Conservation (phyloP, 1,140 invertebrate species). For the Chymomyza costata region DNA sequence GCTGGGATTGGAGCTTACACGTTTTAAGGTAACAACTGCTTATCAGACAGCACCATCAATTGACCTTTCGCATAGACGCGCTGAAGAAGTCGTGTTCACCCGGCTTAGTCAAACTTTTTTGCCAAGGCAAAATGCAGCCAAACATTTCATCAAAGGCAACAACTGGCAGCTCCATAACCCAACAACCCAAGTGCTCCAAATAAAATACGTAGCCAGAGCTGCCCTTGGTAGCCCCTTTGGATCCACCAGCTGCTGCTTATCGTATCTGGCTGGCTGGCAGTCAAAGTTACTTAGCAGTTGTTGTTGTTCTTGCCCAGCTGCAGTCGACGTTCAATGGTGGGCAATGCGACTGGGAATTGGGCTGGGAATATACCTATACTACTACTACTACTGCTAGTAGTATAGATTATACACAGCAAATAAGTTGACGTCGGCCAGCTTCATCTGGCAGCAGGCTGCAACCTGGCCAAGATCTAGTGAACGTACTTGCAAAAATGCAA, state of each 20-base stretch:
- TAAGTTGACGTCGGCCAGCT: no score
- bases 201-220: slow-evolving; percentile 45
- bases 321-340: slow-evolving; percentile 34
- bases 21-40: slow-evolving; percentile 66
- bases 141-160: slow-evolving; percentile 53
- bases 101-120: no score
- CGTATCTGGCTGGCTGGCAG: background rate
- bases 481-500: slow-evolving; percentile 46
- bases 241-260: no score
- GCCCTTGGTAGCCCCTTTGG: no score
- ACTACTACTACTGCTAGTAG: no score
- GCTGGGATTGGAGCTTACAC: slow-evolving; percentile 49
- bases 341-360: no score
- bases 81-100: slow-evolving; percentile 50
- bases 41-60: slow-evolving; percentile 66
- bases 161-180: no score
- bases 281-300: no score
- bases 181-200: slow-evolving; percentile 54
- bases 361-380: no score
- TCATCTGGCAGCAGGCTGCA: no score
- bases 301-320: slow-evolving; percentile 20
- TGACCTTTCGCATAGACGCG: slow-evolving; percentile 66
- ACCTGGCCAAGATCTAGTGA: slow-evolving; percentile 18
- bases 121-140: no score
- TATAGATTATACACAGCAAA: no score